Conservation (phyloP, 2,888 invertebrate genomes). For the Orgyia antiqua region DNA sequence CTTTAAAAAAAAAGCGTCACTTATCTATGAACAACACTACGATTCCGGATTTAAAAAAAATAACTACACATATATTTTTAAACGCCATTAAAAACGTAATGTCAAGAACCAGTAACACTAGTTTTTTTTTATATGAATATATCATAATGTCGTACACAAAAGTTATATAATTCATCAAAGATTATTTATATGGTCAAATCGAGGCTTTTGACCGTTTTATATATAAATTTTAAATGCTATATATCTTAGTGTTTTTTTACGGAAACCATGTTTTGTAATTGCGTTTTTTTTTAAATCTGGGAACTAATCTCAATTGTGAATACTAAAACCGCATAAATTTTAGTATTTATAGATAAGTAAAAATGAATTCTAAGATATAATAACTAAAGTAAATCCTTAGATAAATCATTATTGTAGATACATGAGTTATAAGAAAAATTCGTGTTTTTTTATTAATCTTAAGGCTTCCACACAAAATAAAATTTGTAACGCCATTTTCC, state of each 20-base stretch:
- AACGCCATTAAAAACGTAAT: conserved; percentile 60
- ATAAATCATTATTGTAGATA: too few species aligned
- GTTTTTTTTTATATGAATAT: conserved; percentile 45
- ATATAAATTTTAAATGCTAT: conserved; percentile 17
- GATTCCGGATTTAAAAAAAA: conserved; percentile 39
- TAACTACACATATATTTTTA: conserved; percentile 49
- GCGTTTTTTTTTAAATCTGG: conserved; percentile 10
- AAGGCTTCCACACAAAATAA: too few species aligned
- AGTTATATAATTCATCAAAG: conserved; percentile 63
- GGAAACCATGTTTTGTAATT: conserved; percentile 9
- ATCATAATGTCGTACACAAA: conserved; percentile 56
- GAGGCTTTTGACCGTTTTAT: conserved; percentile 52
- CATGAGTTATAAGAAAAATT: too few species aligned
- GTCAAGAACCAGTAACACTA: conserved; percentile 45
- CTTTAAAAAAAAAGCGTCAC: conserved; percentile 41
- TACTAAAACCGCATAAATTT: background rate
- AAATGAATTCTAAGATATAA: too few species aligned
- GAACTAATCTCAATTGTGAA: background rate
- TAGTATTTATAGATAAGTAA: background rate
- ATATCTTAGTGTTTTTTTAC: conserved; percentile 19
- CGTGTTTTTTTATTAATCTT: too few species aligned
- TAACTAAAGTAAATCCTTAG: too few species aligned
- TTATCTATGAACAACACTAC: conserved; percentile 36
- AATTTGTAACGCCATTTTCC: too few species aligned
- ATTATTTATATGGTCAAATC: conserved; percentile 64